A percentile compares a stretch with the other conserved stretches of the same genome.
phyloP scores from a whole-genome alignment of 2,113 vertebrate species.

The Oreocharis arfaki region DNA sequence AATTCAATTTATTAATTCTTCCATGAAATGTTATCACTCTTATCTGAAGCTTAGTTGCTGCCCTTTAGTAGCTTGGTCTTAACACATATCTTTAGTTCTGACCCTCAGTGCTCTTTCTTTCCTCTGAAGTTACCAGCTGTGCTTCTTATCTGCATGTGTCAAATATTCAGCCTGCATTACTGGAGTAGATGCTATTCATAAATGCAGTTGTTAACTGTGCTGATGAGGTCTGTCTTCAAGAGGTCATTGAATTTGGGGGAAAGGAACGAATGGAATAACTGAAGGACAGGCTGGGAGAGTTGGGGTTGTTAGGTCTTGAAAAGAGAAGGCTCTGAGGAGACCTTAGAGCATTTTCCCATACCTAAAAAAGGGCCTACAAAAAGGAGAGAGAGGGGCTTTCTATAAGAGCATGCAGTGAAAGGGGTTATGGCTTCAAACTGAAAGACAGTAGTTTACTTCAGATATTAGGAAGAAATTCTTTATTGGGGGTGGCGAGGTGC shows the following conservation, averaged over 20 bases:
- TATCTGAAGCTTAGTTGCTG: background rate
- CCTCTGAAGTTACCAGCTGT: background rate
- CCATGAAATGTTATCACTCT: background rate
- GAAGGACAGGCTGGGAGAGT: background rate
- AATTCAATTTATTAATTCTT: background rate
- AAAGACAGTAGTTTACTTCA: background rate
- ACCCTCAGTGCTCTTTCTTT: background rate
- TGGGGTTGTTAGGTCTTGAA: background rate
- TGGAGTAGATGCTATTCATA: background rate
- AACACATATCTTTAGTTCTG: background rate
- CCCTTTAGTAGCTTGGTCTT: background rate
- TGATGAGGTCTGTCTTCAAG: background rate
- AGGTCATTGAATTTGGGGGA: background rate
- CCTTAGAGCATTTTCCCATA: background rate
- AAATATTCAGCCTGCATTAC: background rate
- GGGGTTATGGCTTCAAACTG: background rate
- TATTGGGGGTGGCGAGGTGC: background rate
- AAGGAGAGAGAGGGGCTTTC: background rate
- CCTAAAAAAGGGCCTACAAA: background rate
- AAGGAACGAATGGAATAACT: background rate
- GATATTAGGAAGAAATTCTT: background rate
- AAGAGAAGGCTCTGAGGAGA: background rate
- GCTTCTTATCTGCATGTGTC: background rate
- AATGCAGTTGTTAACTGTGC: background rate
- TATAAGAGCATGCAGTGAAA: background rate